Conservation (phyloP, 2,113 vertebrate species). For the Rhodinocichla rosea region DNA sequence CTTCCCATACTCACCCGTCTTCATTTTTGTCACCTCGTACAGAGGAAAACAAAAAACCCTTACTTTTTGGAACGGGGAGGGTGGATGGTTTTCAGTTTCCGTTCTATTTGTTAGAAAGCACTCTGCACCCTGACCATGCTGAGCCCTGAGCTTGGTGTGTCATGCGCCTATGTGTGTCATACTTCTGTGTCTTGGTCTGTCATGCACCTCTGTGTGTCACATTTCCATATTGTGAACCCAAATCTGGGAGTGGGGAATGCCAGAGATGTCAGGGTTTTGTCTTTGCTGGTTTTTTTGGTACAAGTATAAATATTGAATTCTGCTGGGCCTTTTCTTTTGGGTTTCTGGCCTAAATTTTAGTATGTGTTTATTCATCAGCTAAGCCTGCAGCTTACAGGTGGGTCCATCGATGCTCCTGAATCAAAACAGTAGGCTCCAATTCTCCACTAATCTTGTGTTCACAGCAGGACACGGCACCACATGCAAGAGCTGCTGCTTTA, state of each 20-base stretch:
- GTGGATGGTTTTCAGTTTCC: neutral
- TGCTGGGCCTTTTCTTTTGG: neutral
- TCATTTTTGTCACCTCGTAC: neutral
- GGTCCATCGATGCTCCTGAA: neutral
- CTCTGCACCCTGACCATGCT: rapidly evolving
- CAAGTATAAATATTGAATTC: neutral
- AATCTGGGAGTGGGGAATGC: neutral
- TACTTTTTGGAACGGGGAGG: neutral
- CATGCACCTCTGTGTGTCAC: neutral
- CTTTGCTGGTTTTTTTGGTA: neutral
- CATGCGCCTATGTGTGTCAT: neutral
- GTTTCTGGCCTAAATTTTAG: neutral
- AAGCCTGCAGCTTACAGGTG: conserved; percentile 12
- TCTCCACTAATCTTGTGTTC: conserved; percentile 25
- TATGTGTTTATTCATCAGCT: conserved; percentile 23
- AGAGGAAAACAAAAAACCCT: neutral
- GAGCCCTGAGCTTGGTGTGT: neutral
- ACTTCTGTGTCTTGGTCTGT: neutral
- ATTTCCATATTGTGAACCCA: neutral
- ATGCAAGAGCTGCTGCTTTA: neutral
- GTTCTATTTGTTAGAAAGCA: neutral
- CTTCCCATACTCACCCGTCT: neutral
- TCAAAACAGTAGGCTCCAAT: conserved; percentile 14
- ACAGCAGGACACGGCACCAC: neutral
- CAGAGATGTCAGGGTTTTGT: rapidly evolving